Percentiles rank a stretch among this genome's conserved stretches.
Conservation (phyloP, 2,797 vertebrate species). For the Bothrops alternatus region DNA sequence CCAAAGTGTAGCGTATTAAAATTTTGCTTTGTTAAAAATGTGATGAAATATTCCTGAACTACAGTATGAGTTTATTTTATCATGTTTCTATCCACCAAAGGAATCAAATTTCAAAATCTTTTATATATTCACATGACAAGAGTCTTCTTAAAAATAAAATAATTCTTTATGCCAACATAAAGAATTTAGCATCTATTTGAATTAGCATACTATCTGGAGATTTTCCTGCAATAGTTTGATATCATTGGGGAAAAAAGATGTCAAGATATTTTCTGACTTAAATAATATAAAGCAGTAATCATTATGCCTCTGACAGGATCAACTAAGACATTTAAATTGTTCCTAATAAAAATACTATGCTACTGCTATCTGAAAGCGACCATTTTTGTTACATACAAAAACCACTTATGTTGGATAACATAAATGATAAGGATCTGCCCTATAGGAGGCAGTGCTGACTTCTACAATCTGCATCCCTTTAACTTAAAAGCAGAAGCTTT, state of each 20-base stretch:
- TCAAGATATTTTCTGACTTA: not conserved
- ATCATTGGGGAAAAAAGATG: not conserved
- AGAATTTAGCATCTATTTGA: not conserved
- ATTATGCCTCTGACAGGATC: not conserved
- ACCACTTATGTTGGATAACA: not conserved
- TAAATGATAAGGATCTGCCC: not conserved
- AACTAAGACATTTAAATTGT: not conserved
- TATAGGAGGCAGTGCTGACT: constrained; percentile 27
- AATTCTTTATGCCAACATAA: not conserved
- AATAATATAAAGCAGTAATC: not conserved
- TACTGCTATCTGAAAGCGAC: not conserved
- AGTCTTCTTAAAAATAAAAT: not conserved
- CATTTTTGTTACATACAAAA: not conserved
- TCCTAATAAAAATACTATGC: not conserved
- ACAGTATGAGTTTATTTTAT: not conserved
- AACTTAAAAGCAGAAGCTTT: not conserved
- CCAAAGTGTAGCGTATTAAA: not conserved
- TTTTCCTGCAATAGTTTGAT: not conserved
- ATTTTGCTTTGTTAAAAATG: not conserved
- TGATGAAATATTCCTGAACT: not conserved
- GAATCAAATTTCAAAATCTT: not conserved
- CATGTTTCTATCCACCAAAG: not conserved
- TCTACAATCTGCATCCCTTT: not conserved
- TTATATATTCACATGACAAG: not conserved
- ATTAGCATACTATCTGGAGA: not conserved